Evolutionary conservation across 2,888 invertebrate species (phyloP), one percentile per base, ranked within the genome.

Genomic region (Gastracanthus pulcherrimus): DNA sequence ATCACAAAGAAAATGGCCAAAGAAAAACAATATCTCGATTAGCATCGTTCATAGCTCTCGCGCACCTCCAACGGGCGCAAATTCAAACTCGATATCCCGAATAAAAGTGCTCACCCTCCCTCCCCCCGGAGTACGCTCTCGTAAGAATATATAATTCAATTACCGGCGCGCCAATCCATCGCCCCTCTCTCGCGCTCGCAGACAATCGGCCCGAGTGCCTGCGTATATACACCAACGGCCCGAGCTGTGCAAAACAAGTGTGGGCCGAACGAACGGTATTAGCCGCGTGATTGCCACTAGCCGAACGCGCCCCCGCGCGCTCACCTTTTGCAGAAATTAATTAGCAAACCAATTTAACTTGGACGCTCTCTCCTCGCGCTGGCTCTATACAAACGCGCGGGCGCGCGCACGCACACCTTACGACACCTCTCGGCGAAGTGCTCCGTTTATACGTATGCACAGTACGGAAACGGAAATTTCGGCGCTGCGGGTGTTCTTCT

Each of bases 331-430:
- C 86, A 84, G 85, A 89, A 89, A 89, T 89, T 89, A 90, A 89
- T 89, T 89, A 89, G 87, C 86, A 84, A 89, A 84, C 85, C 88
- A 89, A 89, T 89, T 89, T 86, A 89, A 89, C 89, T 89, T 89
- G 84, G 87, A 86, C 87, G 29, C n/a, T 5, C 55, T 26, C 41
- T 11, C 4, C 60, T 72, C 38, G 55, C 55, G 19, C 31, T n/a
- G 34, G 34, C 19, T 62, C 26, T 26, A 2, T n/a, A 34, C n/a
- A 62, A 31, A 34, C 34, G 31, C 29, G 62, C 62, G 13, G n/a
- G n/a, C 62, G 34, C n/a, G n/a, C n/a, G n/a, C n/a, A n/a, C n/a
- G n/a, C n/a, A n/a, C n/a, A n/a, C n/a, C n/a, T n/a, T n/a, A n/a
- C n/a, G n/a, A n/a, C n/a, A n/a, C n/a, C n/a, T n/a, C n/a, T n/a